Percentiles rank a stretch among this genome's conserved stretches.
phyloP scores from a whole-genome alignment of 2,797 vertebrate genomes.

The Lithobates pipiens region DNA sequence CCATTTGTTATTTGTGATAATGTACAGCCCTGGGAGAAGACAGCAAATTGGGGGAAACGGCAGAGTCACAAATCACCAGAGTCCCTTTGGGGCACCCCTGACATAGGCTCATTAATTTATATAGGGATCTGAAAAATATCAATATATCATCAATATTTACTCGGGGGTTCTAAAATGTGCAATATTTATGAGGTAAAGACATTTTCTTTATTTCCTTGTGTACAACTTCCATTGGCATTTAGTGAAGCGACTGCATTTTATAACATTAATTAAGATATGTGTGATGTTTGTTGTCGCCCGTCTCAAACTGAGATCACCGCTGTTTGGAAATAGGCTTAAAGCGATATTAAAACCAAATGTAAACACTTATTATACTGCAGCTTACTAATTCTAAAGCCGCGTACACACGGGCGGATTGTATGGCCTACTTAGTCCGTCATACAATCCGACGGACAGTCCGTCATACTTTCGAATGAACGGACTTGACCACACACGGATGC shows the following conservation, averaged over 20 bases:
- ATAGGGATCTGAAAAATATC: slow-evolving; percentile 66
- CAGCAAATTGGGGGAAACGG: slow-evolving; percentile 55
- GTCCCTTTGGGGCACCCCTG: slow-evolving; percentile 64
- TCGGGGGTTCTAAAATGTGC: slow-evolving; percentile 46
- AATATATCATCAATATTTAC: slow-evolving; percentile 66
- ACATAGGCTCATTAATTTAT: slow-evolving; percentile 65
- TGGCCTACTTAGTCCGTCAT: no score
- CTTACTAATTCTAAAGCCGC: no score
- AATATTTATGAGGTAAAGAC: slow-evolving; percentile 56
- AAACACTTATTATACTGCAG: no score
- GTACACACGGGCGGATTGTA: no score
- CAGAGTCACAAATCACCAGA: slow-evolving; percentile 65
- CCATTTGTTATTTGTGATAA: slow-evolving; percentile 68
- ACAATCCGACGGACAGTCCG: no score
- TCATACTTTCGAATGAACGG: no score
- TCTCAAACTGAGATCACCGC: no score
- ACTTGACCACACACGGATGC: no score
- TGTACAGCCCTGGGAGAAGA: slow-evolving; percentile 61
- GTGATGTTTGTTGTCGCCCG: not conserved
- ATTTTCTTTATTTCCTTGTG: slow-evolving; percentile 45
- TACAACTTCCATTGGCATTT: slow-evolving; percentile 44
- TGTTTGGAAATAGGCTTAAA: no score
- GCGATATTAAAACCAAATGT: no score
- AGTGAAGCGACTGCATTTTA: not conserved
- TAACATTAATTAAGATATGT: slow-evolving; percentile 31